Evolutionary conservation across 2,797 vertebrate species (phyloP).

Genomic region (Lophotriccus pileatus): DNA sequence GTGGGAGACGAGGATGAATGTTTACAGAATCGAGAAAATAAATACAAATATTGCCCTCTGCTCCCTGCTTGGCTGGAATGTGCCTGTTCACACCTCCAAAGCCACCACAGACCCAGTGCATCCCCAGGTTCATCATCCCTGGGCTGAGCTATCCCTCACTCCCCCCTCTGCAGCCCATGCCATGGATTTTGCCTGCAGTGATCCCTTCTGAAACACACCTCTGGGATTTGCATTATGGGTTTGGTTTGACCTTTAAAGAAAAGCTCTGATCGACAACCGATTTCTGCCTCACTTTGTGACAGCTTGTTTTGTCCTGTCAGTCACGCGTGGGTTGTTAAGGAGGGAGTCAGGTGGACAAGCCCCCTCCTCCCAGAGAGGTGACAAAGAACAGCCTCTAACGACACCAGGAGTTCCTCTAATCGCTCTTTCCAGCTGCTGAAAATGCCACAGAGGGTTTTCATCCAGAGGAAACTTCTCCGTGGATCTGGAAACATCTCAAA

Average conservation of each 20-base stretch:
- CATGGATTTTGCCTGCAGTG: background rate
- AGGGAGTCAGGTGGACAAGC: background rate
- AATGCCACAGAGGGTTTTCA: background rate
- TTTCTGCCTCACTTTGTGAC: background rate
- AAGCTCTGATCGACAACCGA: background rate
- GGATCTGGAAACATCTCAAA: background rate
- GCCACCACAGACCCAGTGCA: rapidly evolving
- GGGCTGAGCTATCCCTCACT: background rate
- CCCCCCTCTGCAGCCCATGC: background rate
- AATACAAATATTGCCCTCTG: background rate
- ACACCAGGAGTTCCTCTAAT: background rate
- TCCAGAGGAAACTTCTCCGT: background rate
- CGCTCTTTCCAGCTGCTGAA: background rate
- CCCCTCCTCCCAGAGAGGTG: background rate
- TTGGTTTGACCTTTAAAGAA: background rate
- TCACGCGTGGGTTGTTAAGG: background rate
- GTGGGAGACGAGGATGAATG: rapidly evolving
- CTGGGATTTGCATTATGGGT: background rate
- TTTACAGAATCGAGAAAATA: background rate
- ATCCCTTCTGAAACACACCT: background rate
- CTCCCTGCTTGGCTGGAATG: background rate
- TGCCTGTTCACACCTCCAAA: background rate
- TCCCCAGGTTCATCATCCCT: background rate
- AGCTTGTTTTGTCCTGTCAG: background rate
- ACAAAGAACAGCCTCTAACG: background rate